These are phyloP conservation scores for Lepidurus packardi DNA, from an alignment of 1,140 invertebrate species.

Conservation along the genomic window DNA sequence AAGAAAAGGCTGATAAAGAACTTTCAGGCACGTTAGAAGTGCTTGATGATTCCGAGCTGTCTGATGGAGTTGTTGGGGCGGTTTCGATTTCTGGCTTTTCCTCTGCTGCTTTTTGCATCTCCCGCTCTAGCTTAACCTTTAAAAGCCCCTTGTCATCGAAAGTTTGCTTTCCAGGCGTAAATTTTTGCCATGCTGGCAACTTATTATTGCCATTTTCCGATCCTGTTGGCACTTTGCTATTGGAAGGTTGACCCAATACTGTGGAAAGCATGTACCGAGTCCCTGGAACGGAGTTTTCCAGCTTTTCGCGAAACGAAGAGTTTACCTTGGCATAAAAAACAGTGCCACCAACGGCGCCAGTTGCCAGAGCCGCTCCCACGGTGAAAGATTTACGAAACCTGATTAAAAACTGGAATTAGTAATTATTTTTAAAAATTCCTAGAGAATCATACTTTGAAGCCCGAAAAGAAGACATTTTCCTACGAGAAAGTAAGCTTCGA, in stretches of 20 bases:
- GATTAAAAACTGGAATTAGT: neutral
- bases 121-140: neutral
- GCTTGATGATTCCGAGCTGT: neutral
- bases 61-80: neutral
- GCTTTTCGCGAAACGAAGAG: neutral
- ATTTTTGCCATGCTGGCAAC: neutral
- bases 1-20: neutral
- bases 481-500: neutral
- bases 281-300: neutral
- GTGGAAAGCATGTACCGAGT: neutral
- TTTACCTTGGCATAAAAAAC: neutral
- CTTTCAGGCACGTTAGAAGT: neutral
- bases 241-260: neutral
- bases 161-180: neutral
- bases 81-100: neutral
- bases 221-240: neutral
- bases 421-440: neutral
- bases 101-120: neutral
- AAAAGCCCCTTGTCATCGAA: neutral
- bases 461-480: neutral
- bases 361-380: neutral
- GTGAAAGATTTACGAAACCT: conserved; percentile 6
- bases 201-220: neutral
- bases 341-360: neutral
- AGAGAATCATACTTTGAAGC: neutral